A percentile compares a stretch with the other conserved stretches of the same genome.
Conservation (phyloP, 2,888 invertebrate species). For the Theodoxus fluviatilis region DNA sequence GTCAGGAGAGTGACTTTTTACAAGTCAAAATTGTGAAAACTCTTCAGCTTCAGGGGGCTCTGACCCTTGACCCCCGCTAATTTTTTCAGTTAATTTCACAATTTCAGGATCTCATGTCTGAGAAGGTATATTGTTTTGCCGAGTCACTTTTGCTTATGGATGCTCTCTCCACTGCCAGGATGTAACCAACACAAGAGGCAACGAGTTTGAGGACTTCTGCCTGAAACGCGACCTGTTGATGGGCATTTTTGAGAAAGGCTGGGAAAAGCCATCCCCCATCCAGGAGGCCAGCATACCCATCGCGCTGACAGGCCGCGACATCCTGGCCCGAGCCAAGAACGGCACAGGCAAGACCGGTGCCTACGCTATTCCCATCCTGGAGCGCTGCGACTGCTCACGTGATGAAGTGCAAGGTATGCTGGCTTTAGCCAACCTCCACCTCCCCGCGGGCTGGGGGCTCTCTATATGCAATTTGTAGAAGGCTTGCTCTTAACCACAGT, state of each 20-base stretch:
- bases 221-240: constrained; percentile 95
- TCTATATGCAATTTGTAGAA: too few relatives aligned
- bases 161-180: constrained; percentile 74
- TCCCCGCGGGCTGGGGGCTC: too few relatives aligned
- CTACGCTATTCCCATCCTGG: constrained; percentile 97
- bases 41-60: too few relatives aligned
- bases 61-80: too few relatives aligned
- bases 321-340: constrained; percentile 98
- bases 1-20: too few relatives aligned
- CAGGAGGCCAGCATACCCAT: constrained; percentile 95
- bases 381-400: constrained; percentile 80
- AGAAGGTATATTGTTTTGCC: too few relatives aligned
- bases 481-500: too few relatives aligned
- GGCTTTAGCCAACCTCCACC: too few relatives aligned
- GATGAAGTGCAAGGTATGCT: constrained; percentile 87
- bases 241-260: constrained; percentile 99
- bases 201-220: constrained; percentile 99
- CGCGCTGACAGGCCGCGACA: constrained; percentile 95
- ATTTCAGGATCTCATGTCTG: too few relatives aligned
- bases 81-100: too few relatives aligned
- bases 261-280: constrained; percentile 98
- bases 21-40: too few relatives aligned
- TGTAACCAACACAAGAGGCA: constrained; percentile 98
- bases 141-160: too few relatives aligned
- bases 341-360: constrained; percentile 99